Evolutionary conservation across 2,888 invertebrate genomes (phyloP).

Genomic region (Chymomyza procnemis): DNA sequence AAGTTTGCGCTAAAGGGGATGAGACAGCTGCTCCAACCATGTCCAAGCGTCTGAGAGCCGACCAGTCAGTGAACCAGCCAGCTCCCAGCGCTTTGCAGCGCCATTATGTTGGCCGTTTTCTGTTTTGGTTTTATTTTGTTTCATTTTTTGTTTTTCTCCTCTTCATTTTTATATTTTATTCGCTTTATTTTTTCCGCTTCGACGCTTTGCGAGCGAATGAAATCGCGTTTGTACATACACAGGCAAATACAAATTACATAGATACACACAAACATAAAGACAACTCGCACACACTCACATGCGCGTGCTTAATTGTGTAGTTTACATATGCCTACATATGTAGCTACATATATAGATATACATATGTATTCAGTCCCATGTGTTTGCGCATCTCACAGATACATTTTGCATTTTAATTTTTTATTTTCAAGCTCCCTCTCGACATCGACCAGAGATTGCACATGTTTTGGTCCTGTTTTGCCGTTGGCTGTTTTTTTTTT

Average conservation of each 20-base stretch:
- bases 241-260: constrained; percentile 12
- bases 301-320: constrained; percentile 10
- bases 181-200: constrained; percentile 72
- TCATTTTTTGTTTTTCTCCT: constrained; percentile 25
- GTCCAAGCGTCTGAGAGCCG: neutral
- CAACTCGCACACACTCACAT: constrained; percentile 17
- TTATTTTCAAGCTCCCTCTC: constrained; percentile 58
- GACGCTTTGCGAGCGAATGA: constrained; percentile 70
- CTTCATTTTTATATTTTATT: constrained; percentile 69
- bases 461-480: constrained; percentile 51
- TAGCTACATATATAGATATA: neutral
- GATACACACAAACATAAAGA: constrained; percentile 14
- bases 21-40: neutral
- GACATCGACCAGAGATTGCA: constrained; percentile 46
- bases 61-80: neutral
- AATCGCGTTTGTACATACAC: constrained; percentile 52
- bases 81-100: constrained; percentile 30
- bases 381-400: constrained; percentile 49
- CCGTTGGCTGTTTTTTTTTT: constrained; percentile 23
- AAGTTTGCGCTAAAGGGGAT: constrained; percentile 27
- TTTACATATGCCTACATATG: constrained; percentile 9
- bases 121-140: constrained; percentile 46
- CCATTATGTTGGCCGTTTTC: constrained; percentile 64
- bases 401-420: constrained; percentile 68
- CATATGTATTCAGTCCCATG: too few relatives aligned